phyloP scores from a whole-genome alignment of 2,888 invertebrate species.

The Liodrosophila aerea region DNA sequence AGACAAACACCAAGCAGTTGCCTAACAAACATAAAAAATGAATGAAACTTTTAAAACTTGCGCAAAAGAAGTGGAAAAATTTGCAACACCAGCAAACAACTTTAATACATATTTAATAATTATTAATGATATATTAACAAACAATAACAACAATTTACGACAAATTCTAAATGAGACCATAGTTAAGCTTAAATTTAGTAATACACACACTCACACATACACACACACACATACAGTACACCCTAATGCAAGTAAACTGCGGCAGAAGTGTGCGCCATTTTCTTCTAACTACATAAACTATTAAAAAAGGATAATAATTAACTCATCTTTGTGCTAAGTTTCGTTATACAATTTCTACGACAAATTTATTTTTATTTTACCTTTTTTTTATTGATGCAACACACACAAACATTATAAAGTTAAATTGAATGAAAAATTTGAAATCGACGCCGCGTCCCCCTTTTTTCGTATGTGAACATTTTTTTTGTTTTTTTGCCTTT shows the following conservation, averaged over 20 bases:
- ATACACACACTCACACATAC: constrained; percentile 41
- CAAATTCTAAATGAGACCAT: constrained; percentile 73
- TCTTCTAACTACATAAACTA: constrained; percentile 63
- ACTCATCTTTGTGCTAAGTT: constrained; percentile 47
- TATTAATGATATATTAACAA: constrained; percentile 58
- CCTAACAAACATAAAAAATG: constrained; percentile 50
- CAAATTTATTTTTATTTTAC: constrained; percentile 6
- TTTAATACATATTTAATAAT: constrained; percentile 63
- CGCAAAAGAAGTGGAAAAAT: constrained; percentile 48
- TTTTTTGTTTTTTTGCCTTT: constrained; percentile 33
- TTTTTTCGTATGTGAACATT: constrained; percentile 34
- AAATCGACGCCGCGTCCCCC: constrained; percentile 36
- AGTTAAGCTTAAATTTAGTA: constrained; percentile 74
- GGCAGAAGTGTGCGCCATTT: constrained; percentile 68
- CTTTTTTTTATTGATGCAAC: constrained; percentile 48
- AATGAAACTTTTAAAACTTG: constrained; percentile 57
- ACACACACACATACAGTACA: constrained; percentile 37
- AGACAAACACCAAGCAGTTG: constrained; percentile 67
- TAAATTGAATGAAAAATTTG: constrained; percentile 31
- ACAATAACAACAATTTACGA: constrained; percentile 61
- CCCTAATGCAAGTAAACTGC: constrained; percentile 48
- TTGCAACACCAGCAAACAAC: constrained; percentile 70
- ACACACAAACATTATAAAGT: constrained; percentile 73
- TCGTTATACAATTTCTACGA: constrained; percentile 39
- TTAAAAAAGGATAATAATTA: constrained; percentile 33